These are phyloP conservation scores for Pterophyllum scalare DNA, from an alignment of 2,113 vertebrate species.

Conservation along the genomic window DNA sequence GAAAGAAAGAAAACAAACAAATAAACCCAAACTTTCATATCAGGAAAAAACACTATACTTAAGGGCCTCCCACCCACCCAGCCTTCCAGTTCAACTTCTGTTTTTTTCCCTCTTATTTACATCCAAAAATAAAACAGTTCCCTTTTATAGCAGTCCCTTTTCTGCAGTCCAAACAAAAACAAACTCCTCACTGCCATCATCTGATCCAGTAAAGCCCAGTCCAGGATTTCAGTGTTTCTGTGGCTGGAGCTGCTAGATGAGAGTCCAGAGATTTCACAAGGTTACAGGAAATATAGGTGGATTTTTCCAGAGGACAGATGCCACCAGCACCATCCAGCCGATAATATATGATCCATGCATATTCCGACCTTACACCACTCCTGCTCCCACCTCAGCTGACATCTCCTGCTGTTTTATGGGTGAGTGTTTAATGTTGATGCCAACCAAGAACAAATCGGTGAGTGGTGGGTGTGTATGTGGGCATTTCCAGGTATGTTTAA, in stretches of 20 bases:
- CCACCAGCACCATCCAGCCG: background rate
- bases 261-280: background rate
- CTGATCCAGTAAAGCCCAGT: background rate
- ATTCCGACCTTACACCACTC: background rate
- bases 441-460: background rate
- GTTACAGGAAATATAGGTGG: background rate
- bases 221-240: background rate
- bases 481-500: background rate
- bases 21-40: no score
- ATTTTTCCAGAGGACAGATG: background rate
- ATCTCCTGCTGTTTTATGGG: background rate
- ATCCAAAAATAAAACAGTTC: background rate
- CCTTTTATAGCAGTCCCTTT: background rate
- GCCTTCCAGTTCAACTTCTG: no score
- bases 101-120: background rate
- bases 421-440: background rate
- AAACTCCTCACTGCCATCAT: background rate
- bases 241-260: background rate
- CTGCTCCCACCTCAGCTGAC: background rate
- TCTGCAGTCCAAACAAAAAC: background rate
- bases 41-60: no score
- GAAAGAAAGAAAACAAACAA: no score
- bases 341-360: background rate
- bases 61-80: no score
- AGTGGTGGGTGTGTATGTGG: background rate